These are phyloP conservation scores for Cyphomyrus discorhynchus DNA, from an alignment of 2,113 vertebrate species.

Conservation along the genomic window DNA sequence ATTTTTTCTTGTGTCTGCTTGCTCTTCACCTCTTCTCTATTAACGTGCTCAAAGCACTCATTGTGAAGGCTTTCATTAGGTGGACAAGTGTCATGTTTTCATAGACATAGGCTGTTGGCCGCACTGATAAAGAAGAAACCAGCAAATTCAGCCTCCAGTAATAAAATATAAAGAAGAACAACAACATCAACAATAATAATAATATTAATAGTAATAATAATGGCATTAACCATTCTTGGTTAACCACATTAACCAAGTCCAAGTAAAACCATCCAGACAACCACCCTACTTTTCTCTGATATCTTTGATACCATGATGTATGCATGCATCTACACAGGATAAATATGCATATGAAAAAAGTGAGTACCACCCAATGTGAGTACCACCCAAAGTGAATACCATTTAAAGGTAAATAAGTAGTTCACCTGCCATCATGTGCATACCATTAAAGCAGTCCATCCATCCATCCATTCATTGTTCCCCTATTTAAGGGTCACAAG, in stretches of 20 bases:
- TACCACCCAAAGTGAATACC: no score
- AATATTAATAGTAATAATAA: background rate
- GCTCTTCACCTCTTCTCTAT: background rate
- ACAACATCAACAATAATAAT: background rate
- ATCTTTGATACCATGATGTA: no score
- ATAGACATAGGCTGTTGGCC: background rate
- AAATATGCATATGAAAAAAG: no score
- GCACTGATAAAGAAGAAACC: background rate
- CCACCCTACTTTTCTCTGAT: no score
- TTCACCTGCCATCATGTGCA: background rate
- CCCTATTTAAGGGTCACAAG: background rate
- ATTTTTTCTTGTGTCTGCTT: background rate
- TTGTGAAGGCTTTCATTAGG: background rate
- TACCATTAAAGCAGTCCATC: background rate
- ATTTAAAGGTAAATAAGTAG: background rate
- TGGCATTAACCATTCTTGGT: background rate
- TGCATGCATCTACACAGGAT: no score
- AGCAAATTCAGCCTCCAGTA: no score
- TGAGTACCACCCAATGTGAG: no score
- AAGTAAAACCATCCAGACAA: background rate
- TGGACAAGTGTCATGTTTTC: background rate
- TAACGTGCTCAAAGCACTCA: background rate
- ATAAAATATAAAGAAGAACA: background rate
- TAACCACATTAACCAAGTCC: no score
- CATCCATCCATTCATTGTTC: background rate